phyloP scores from a whole-genome alignment of 2,888 invertebrate species.

The Pycnomerus fuliginosus region DNA sequence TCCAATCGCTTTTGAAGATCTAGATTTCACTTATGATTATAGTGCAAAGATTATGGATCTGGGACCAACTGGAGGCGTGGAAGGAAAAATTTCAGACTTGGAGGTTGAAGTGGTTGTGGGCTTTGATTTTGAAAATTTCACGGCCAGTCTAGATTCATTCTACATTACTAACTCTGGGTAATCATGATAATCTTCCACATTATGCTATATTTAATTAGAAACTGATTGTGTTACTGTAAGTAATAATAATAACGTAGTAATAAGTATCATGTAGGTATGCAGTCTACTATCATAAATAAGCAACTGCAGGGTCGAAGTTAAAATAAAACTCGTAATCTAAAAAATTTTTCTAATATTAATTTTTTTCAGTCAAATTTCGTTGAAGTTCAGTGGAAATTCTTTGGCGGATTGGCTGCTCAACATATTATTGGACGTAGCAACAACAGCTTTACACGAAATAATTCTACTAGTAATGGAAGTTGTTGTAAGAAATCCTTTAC shows the following conservation, averaged over 20 bases:
- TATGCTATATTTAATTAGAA: too few relatives aligned
- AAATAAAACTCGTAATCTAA: too few relatives aligned
- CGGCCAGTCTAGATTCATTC: slow-evolving; percentile 30
- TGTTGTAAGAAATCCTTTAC: not conserved
- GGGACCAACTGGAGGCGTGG: slow-evolving; percentile 57
- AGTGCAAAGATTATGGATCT: slow-evolving; percentile 57
- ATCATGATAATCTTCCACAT: slow-evolving; percentile 5
- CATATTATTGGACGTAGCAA: not conserved
- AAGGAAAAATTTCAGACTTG: slow-evolving; percentile 49
- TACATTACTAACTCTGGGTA: slow-evolving; percentile 34
- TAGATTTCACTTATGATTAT: slow-evolving; percentile 56
- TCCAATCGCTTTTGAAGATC: slow-evolving; percentile 12
- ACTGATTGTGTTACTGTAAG: too few relatives aligned
- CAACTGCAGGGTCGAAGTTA: slow-evolving; percentile 28
- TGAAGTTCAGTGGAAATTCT: not conserved
- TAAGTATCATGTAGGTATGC: too few relatives aligned
- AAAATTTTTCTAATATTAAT: too few relatives aligned
- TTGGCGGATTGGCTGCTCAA: not conserved
- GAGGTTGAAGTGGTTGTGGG: slow-evolving; percentile 28
- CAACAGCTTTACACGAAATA: not conserved
- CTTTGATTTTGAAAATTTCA: slow-evolving; percentile 30
- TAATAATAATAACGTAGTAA: too few relatives aligned
- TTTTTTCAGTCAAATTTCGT: not conserved
- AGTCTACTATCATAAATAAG: too few relatives aligned
- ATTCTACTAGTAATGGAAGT: not conserved